A percentile compares a stretch with the other conserved stretches of the same genome.
phyloP scores from a whole-genome alignment of 2,797 vertebrate species.

The Siniperca obscura region DNA sequence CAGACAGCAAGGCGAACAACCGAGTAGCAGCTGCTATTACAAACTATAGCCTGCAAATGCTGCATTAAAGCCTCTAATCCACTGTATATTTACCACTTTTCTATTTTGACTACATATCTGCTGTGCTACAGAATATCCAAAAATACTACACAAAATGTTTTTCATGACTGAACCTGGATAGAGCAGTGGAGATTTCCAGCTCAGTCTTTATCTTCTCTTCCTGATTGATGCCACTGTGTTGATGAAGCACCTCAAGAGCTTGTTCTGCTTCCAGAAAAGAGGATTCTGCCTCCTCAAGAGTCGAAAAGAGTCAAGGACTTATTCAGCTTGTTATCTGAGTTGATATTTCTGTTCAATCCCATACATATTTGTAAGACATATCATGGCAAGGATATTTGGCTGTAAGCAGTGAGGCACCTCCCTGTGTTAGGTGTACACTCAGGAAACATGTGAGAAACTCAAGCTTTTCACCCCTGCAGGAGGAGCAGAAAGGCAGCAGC shows the following conservation, averaged over 20 bases:
- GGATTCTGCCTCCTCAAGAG: slow-evolving; percentile 78
- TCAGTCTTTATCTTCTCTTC: slow-evolving; percentile 79
- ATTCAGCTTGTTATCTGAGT: background rate
- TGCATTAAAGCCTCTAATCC: background rate
- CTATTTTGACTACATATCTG: background rate
- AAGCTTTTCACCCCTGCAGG: slow-evolving; percentile 52
- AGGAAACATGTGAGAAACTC: slow-evolving; percentile 67
- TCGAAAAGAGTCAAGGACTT: slow-evolving; percentile 75
- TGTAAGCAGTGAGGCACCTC: slow-evolving; percentile 66
- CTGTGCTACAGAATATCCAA: background rate
- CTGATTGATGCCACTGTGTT: slow-evolving; percentile 60
- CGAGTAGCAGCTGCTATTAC: slow-evolving; percentile 19
- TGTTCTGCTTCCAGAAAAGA: slow-evolving; percentile 77
- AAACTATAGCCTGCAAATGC: background rate
- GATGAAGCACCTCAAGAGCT: slow-evolving; percentile 76
- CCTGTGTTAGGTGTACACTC: slow-evolving; percentile 67
- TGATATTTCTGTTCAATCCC: background rate
- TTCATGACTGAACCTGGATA: slow-evolving; percentile 77
- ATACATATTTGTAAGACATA: background rate
- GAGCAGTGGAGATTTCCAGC: slow-evolving; percentile 72
- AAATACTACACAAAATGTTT: background rate
- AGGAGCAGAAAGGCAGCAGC: slow-evolving; percentile 64
- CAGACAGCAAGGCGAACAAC: slow-evolving; percentile 32
- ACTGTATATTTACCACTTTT: background rate
- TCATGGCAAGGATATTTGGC: slow-evolving; percentile 75